Evolutionary conservation across 1,140 invertebrate species (phyloP), one percentile per base, ranked within the genome.

Genomic region (Ceratina australensis): DNA sequence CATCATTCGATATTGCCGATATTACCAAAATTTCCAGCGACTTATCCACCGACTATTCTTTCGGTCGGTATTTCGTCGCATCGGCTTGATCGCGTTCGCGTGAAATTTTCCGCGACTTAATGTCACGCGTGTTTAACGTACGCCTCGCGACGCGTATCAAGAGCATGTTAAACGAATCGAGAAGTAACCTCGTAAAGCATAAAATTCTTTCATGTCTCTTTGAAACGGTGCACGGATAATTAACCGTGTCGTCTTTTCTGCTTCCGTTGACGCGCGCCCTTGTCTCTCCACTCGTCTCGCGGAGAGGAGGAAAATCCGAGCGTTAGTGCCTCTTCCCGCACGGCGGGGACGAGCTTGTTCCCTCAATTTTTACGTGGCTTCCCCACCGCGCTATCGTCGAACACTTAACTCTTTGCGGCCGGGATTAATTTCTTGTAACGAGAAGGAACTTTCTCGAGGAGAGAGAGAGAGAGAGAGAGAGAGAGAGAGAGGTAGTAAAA

Each of bases 171-270:
- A 78, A 78, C 67, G 61, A 60, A 56, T 81, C 79, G 66, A 65
- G 66, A 78, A 74, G 77, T 71, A 78, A 81, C 60, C 75, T 65
- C 75, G 57, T 66, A 56, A 66, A 65, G 66, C 59, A 50, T 79
- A 66, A 74, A 72, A 78, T 60, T 64, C 68, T 78, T 78, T 78
- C 75, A 49, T 33, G 68, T 72, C 33, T 59, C 73, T 80, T 80
- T 76, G 78, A 73, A 76, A 72, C 63, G 13, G 52, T 50, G 68
- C 18, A 60, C 71, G 57, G 59, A 75, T 80, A 80, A 82, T 80
- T 76, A 76, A 77, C 66, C 54, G 54, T 80, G 72, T 80, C 64
- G 78, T 72, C 64, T 80, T 78, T 74, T 64, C 60, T 72, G 71
- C 71, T 76, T 82, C 61, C 66, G 50, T 68, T 56, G 20, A 24